Base-by-base conservation (phyloP, 2,113 vertebrate species). In the Sphyrna mokarran region DNA sequence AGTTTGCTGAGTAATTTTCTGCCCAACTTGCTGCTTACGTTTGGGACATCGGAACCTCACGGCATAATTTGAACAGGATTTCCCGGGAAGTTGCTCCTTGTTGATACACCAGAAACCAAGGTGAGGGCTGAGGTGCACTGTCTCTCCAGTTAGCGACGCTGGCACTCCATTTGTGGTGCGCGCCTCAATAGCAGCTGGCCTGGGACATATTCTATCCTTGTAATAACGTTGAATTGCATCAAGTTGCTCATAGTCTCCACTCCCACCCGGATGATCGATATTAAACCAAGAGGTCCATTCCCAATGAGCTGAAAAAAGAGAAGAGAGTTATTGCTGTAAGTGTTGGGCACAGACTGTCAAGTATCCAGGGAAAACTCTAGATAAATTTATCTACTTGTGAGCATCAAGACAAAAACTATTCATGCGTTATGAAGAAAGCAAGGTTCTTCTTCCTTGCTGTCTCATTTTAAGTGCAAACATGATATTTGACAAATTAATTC, bases 261-360 rank as follows among this genome's bases (percentile, higher is more conserved):
- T 97, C 26, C 98, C 98, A 1, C 98, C 98, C 0, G 98, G 98
- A 96, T 99, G 98, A 96, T 99, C 98, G 0, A 98, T 97, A 95
- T 99, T 99, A 96, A 99, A 98, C 98, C 98, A 99, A 0, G 98
- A 97, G 14, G 98, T 98, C 98, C 98, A 99, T 85, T 98, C 97
- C 1, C 97, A 97, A n/a, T 97, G 96, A 95, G 97, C 98, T 99
- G 95, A 95, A 78, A 66, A 66, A 95, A 96, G 43, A 11, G 95
- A 96, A 68, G 96, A 93, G 10, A n/a, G 58, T 93, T 68, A 93
- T 18, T 63, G 26, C 61, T n/a, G 14, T 14, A 29, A 1, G 18
- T 9, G 16, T 40, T n/a, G 4, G 18, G 37, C 48, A 89, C 22
- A 33, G 48, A 33, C 58, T 58, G 29, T 61, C 26, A 8, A 61